Evolutionary conservation across 2,888 invertebrate species (phyloP), one percentile per base, ranked within the genome.

Genomic region (Chrysolina haemoptera): DNA sequence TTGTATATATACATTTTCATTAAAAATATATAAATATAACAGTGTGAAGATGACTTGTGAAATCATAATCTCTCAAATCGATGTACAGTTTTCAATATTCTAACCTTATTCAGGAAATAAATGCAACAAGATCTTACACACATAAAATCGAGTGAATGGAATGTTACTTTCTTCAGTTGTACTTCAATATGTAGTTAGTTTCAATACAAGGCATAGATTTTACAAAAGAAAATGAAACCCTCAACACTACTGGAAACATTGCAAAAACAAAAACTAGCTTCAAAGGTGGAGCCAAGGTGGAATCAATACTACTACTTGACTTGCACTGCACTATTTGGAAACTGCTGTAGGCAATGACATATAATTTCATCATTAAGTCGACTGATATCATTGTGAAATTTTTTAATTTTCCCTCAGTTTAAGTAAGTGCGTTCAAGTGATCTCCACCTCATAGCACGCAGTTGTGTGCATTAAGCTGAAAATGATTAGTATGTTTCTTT

Each of bases 1-100:
- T 79, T 80, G 75, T 81, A 83, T 80, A 80, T 82, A 80, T 80
- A 81, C 55, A 59, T 27, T 77, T 64, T 75, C 67, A 76, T 80
- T 74, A 75, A 74, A 73, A 76, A 77, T 74, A 78, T 77, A 76
- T 64, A 71, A 59, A 68, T 46, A 55, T 66, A 43, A 50, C 35
- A 65, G 62, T 63, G 43, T 67, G 50, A 59, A 71, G 27, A 64
- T 70, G 50, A 66, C 71, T 62, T 66, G 53, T 70, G 66, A 73
- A 73, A 74, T 70, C 20, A 70, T 64, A 70, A 41, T 27, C 27
- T 14, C 59, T 35, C 62, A 62, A 68, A 71, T 80, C 78, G 80
- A 80, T 80, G 80, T 80, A 80, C 77, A 73, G 67, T 66, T 73
- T 40, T 55, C 20, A 53, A 53, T 64, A 70, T 59, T 53, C 64